Conservation (phyloP, 2,113 vertebrate genomes). For the Syngnathus typhle region DNA sequence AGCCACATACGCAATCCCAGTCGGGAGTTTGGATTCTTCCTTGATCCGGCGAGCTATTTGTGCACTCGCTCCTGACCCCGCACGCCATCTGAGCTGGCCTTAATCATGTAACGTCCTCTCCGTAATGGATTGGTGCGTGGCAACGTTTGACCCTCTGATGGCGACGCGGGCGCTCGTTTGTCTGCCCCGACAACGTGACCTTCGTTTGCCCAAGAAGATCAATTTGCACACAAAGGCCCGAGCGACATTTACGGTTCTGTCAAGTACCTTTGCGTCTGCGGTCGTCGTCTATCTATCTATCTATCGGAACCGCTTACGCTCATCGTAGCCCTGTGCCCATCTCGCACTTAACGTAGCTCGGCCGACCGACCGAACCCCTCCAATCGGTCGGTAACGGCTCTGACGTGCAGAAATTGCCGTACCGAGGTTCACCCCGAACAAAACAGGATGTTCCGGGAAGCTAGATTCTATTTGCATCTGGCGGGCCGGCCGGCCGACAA, state of each 20-base stretch:
- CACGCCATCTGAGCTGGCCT: constrained; percentile 25
- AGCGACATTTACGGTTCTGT: background rate
- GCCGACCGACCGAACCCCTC: background rate
- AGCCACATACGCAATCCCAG: background rate
- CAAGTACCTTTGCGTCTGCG: background rate
- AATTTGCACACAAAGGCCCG: constrained; percentile 10
- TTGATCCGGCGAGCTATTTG: too few species aligned
- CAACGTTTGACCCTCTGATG: constrained; percentile 52
- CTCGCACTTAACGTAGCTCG: too few species aligned
- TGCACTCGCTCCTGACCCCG: constrained; percentile 10
- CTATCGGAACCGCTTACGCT: background rate
- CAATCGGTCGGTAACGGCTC: constrained; percentile 14
- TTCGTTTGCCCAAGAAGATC: constrained; percentile 11
- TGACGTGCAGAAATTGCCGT: constrained; percentile 22
- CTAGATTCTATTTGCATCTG: constrained; percentile 14
- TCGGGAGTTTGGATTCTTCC: background rate
- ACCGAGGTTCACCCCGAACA: background rate
- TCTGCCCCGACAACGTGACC: constrained; percentile 39
- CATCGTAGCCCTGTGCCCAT: too few species aligned
- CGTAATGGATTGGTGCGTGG: constrained; percentile 56
- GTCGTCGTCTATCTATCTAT: background rate
- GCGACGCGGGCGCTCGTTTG: constrained; percentile 46
- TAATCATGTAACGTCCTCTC: constrained; percentile 47
- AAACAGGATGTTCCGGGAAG: constrained; percentile 24
- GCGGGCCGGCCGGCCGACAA: background rate